A percentile compares a stretch with the other conserved stretches of the same genome.
Conservation (phyloP, 2,113 vertebrate species). For the Hymenochirus boettgeri region DNA sequence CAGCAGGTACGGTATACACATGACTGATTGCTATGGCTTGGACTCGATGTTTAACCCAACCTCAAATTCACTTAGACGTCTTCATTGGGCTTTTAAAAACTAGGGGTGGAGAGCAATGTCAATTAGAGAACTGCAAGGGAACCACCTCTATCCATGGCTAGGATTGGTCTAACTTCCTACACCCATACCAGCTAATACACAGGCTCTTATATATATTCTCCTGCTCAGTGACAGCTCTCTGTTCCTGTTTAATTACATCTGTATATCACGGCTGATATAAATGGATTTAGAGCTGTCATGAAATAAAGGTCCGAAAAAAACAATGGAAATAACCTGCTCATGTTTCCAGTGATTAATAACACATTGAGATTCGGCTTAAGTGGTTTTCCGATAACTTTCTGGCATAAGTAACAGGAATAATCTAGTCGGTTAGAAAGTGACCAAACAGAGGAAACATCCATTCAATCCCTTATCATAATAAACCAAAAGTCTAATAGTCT, state of each 20-base stretch:
- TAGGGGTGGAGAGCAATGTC: background rate
- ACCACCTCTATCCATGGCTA: too few species aligned
- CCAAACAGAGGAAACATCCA: background rate
- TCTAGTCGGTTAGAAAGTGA: background rate
- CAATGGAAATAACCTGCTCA: background rate
- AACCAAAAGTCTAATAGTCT: background rate
- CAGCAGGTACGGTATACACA: too few species aligned
- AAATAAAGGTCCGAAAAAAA: background rate
- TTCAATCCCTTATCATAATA: background rate
- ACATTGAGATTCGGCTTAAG: background rate
- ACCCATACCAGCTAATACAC: too few species aligned
- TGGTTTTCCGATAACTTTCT: constrained; percentile 11
- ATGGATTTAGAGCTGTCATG: background rate
- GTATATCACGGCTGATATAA: background rate
- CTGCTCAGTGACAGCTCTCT: background rate
- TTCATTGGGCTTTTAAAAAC: too few species aligned
- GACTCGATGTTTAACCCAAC: too few species aligned
- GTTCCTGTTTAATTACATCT: background rate
- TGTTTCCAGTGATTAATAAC: background rate
- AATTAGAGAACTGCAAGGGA: too few species aligned
- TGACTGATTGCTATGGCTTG: too few species aligned
- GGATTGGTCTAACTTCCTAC: too few species aligned
- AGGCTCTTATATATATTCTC: too few species aligned
- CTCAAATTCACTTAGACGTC: too few species aligned
- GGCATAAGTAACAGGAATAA: constrained; percentile 2